These are phyloP conservation scores for Nomada fucata DNA, from an alignment of 2,888 invertebrate species.

Conservation along the genomic window DNA sequence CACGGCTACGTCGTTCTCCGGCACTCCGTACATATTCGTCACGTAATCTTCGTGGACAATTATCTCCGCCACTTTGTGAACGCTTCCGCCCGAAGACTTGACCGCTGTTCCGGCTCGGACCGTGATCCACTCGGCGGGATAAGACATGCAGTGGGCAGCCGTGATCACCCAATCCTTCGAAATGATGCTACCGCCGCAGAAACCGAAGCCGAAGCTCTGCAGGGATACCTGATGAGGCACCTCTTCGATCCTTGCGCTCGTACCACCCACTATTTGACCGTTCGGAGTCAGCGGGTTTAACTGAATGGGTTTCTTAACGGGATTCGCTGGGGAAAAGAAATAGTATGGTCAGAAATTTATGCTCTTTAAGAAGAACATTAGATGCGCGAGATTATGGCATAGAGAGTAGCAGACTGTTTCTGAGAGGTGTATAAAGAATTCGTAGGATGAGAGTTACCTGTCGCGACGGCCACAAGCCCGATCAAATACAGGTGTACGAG, in stretches of 20 bases:
- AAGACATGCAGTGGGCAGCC: conserved; percentile 86
- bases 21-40: conserved; percentile 56
- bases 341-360: too few species aligned
- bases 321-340: conserved; percentile 21
- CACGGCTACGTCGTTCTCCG: conserved; percentile 85
- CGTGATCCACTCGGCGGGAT: conserved; percentile 33
- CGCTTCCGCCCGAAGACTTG: conserved; percentile 71
- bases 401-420: background rate
- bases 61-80: conserved; percentile 43
- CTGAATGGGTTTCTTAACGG: background rate
- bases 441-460: conserved; percentile 36
- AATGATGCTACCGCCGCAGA: conserved; percentile 87
- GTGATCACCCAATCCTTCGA: conserved; percentile 85
- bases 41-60: conserved; percentile 63
- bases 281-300: conserved; percentile 24
- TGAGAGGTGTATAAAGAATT: background rate
- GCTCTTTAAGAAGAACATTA: too few species aligned
- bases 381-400: background rate
- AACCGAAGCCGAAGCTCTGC: conserved; percentile 81
- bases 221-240: conserved; percentile 72
- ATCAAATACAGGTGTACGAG: conserved; percentile 28
- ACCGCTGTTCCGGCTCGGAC: conserved; percentile 80
- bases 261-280: conserved; percentile 65
- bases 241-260: conserved; percentile 56
- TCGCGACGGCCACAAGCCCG: conserved; percentile 32